Evolutionary conservation across 2,888 invertebrate species (phyloP).

Genomic region (Acleris sparsana): DNA sequence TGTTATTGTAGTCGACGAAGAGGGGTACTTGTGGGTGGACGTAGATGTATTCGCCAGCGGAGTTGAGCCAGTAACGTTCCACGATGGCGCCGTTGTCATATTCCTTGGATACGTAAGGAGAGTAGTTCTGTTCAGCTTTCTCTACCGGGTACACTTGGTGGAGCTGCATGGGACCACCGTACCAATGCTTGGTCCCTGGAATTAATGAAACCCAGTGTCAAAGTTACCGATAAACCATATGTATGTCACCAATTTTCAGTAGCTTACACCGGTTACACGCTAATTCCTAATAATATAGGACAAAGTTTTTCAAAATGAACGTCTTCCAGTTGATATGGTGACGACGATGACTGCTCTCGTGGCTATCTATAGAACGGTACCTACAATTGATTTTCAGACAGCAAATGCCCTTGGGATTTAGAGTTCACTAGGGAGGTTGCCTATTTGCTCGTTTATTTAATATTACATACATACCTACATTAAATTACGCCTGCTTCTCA

Average conservation of each 20-base stretch:
- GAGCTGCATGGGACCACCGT: slow-evolving; percentile 85
- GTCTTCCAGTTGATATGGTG: too few relatives aligned
- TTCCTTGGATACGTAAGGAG: slow-evolving; percentile 82
- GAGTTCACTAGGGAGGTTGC: too few relatives aligned
- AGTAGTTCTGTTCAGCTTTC: slow-evolving; percentile 72
- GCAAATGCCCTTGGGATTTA: too few relatives aligned
- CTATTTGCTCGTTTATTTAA: background rate
- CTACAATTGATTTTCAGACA: too few relatives aligned
- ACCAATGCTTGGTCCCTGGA: slow-evolving; percentile 84
- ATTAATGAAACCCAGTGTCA: slow-evolving; percentile 13
- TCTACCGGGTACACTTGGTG: slow-evolving; percentile 86
- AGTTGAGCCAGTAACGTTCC: slow-evolving; percentile 89
- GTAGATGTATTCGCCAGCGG: slow-evolving; percentile 86
- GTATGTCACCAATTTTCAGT: too few relatives aligned
- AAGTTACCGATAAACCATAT: background rate
- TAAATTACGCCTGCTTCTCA: too few relatives aligned
- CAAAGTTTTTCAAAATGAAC: too few relatives aligned
- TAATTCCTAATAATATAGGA: too few relatives aligned
- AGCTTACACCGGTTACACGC: too few relatives aligned
- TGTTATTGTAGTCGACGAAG: slow-evolving; percentile 87
- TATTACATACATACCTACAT: too few relatives aligned
- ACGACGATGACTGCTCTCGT: too few relatives aligned
- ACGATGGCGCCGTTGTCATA: slow-evolving; percentile 81
- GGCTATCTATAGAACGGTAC: too few relatives aligned
- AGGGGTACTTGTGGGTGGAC: slow-evolving; percentile 86